Base-by-base conservation (phyloP, 2,113 vertebrate species). In the Tenrec ecaudatus region DNA sequence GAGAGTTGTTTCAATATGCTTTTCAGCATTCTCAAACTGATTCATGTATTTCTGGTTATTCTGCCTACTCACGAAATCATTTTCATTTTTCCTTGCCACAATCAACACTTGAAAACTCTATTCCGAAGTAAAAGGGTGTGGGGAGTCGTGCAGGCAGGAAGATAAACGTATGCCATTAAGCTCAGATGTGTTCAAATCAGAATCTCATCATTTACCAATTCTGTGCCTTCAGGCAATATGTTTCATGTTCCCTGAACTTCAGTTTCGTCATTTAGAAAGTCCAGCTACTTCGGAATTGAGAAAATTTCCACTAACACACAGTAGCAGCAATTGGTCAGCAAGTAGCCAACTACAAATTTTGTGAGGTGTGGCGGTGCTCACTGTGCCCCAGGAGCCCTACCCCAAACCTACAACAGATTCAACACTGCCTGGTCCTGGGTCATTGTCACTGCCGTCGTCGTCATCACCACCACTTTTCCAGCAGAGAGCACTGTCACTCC, bases 81-180 rank as follows among this genome's bases (percentile, higher is more conserved):
- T 88, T 89, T 78, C 27, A 88, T 71, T 88, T 95, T 92, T 78
- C 62, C 66, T 88, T 91, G 47, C n/a, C 66, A 81, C 43, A 90
- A 86, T 3, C 14, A 89, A 89, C 91, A 47, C 23, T 43, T 84
- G 57, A 93, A 96, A 94, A 85, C 73, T 79, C 19, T 33, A 89
- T 77, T 92, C 86, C 77, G 94, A 88, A 93, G 60, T 43, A 83
- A 94, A 93, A 66, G 38, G 79, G 66, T 3, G 31, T 53, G n/a
- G 17, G 20, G 33, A 22, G 10, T 31, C 1, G 17, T 53, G 6
- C 31, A 53, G 47, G 17, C 25, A 78, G 27, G 15, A 27, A 11
- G 36, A 29, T 77, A 77, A 43, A 78, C 14, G 12, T 43, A 47
- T 17, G 75, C 15, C 47, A 78, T 78, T 47, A 78, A 77, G 29